phyloP scores from a whole-genome alignment of 2,113 vertebrate genomes.

The Bostrychus sinensis region DNA sequence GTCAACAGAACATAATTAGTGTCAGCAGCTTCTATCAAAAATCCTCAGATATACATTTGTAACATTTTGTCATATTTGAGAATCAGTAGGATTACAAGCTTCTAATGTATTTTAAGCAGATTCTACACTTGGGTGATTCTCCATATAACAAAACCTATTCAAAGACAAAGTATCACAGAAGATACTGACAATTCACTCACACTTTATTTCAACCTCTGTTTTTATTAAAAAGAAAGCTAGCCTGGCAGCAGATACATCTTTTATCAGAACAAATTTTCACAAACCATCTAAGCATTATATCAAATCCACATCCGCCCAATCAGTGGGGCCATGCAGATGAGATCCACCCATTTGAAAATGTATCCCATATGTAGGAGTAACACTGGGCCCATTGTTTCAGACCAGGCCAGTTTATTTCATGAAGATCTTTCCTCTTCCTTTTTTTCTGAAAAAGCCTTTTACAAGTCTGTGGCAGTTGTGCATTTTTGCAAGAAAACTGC shows the following conservation, averaged over 20 bases:
- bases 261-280: conserved; percentile 41
- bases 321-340: conserved; percentile 43
- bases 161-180: background rate
- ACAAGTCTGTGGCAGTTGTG: conserved; percentile 46
- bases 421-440: conserved; percentile 8
- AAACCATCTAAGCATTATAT: conserved; percentile 42
- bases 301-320: conserved; percentile 42
- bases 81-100: too few relatives aligned
- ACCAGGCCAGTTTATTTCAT: conserved; percentile 29
- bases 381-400: conserved; percentile 58
- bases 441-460: conserved; percentile 43
- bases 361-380: conserved; percentile 42
- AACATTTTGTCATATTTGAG: too few relatives aligned
- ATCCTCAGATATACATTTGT: too few relatives aligned
- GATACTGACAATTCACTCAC: background rate
- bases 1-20: too few relatives aligned
- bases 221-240: background rate
- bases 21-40: too few relatives aligned
- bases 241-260: conserved; percentile 28
- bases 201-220: background rate
- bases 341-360: conserved; percentile 54
- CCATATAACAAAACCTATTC: too few relatives aligned
- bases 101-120: too few relatives aligned
- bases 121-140: too few relatives aligned
- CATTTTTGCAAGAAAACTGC: conserved; percentile 42